Evolutionary conservation across 1,140 invertebrate species (phyloP).

Genomic region (Cepaea nemoralis): DNA sequence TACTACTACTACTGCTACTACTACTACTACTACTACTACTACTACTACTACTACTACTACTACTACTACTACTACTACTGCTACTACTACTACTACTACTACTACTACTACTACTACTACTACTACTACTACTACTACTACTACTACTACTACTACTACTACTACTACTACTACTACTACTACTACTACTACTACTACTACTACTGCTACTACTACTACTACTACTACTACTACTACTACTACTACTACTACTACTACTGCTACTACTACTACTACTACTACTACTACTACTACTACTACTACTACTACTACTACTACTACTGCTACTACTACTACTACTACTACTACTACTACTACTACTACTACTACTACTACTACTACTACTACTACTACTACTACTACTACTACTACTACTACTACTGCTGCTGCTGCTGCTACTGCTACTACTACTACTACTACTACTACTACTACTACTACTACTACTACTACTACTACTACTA

Average conservation of each 20-base stretch:
- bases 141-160: slow-evolving; percentile 12
- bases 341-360: slow-evolving; percentile 1
- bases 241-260: not conserved
- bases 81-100: slow-evolving; percentile 6
- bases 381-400: not conserved
- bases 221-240: not conserved
- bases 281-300: not conserved
- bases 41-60: not conserved
- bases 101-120: slow-evolving; percentile 9
- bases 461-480: slow-evolving; percentile 4
- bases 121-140: slow-evolving; percentile 3
- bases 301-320: not conserved
- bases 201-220: not conserved
- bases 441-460: slow-evolving; percentile 3
- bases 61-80: slow-evolving; percentile 10
- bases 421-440: not conserved
- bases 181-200: not conserved
- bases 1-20: slow-evolving; percentile 3
- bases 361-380: not conserved
- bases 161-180: slow-evolving; percentile 16
- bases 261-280: not conserved
- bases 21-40: not conserved
- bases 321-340: not conserved
- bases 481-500: not conserved
- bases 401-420: not conserved